Conservation (phyloP, 1,140 invertebrate species). For the Brachionus koreanus region DNA sequence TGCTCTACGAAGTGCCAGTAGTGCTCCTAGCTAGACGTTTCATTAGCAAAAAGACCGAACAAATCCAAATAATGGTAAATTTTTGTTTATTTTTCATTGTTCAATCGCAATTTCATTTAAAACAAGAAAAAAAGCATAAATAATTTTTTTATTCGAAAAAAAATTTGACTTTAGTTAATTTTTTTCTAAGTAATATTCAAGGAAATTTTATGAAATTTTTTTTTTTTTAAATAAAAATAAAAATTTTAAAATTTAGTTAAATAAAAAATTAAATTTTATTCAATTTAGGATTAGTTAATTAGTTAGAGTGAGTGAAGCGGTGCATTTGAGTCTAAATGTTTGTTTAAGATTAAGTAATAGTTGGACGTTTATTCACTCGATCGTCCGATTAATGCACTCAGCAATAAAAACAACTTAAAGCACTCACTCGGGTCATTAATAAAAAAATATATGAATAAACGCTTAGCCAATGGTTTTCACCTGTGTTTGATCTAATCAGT, state of each 20-base stretch:
- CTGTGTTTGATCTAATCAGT: constrained; percentile 36
- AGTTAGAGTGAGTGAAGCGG: not conserved
- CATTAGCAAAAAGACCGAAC: not conserved
- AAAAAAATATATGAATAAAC: not conserved
- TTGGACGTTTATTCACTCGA: not conserved
- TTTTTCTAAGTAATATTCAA: too few species aligned
- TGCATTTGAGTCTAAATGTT: not conserved
- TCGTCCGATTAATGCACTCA: not conserved
- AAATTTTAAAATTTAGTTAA: not conserved
- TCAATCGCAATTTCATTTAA: not conserved
- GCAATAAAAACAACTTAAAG: not conserved
- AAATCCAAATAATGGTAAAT: not conserved
- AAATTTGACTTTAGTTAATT: too few species aligned
- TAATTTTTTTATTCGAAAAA: too few species aligned
- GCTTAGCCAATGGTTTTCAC: constrained; percentile 4
- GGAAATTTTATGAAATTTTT: too few species aligned
- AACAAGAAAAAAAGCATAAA: too few species aligned
- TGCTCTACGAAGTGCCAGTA: constrained; percentile 11
- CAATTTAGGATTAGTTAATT: not conserved
- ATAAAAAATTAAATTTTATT: not conserved
- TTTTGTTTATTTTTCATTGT: not conserved
- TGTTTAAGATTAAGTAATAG: constrained; percentile 28
- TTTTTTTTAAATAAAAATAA: too few species aligned
- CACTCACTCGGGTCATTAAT: not conserved
- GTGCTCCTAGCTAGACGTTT: not conserved